These are phyloP conservation scores for Neotragus pygmaeus DNA, from an alignment of 2,113 vertebrate species.

Conservation along the genomic window DNA sequence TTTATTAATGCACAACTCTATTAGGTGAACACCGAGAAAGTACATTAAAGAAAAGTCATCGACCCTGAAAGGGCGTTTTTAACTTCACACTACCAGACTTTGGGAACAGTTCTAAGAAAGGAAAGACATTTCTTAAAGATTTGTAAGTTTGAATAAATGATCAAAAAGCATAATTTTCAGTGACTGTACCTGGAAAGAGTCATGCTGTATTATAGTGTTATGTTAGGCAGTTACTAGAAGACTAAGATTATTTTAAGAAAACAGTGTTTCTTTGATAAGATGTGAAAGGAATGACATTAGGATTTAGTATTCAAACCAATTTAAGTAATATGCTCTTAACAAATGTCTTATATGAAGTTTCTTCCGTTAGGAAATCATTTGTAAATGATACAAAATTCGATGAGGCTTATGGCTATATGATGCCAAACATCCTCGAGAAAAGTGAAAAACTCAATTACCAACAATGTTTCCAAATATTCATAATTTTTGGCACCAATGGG, in stretches of 20 bases:
- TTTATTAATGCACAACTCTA: conserved; percentile 63
- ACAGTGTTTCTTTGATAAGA: conserved; percentile 51
- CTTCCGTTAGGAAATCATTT: conserved; percentile 10
- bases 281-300: conserved; percentile 43
- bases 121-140: background rate
- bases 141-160: background rate
- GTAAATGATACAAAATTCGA: conserved; percentile 32
- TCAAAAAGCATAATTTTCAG: conserved; percentile 7
- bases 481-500: conserved; percentile 37
- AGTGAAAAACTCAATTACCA: conserved; percentile 34
- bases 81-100: background rate
- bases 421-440: conserved; percentile 42
- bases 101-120: background rate
- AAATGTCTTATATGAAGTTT: conserved; percentile 17
- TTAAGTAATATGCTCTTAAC: conserved; percentile 49
- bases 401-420: background rate
- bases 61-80: conserved; percentile 63
- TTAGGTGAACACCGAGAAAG: conserved; percentile 56
- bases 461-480: conserved; percentile 63
- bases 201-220: background rate
- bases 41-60: conserved; percentile 52
- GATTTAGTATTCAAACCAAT: conserved; percentile 39
- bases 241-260: conserved; percentile 53
- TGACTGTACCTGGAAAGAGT: background rate
- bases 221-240: conserved; percentile 39